A percentile compares a stretch with the other conserved stretches of the same genome.
Conservation (phyloP, 2,113 vertebrate genomes). For the Polypterus bichir region DNA sequence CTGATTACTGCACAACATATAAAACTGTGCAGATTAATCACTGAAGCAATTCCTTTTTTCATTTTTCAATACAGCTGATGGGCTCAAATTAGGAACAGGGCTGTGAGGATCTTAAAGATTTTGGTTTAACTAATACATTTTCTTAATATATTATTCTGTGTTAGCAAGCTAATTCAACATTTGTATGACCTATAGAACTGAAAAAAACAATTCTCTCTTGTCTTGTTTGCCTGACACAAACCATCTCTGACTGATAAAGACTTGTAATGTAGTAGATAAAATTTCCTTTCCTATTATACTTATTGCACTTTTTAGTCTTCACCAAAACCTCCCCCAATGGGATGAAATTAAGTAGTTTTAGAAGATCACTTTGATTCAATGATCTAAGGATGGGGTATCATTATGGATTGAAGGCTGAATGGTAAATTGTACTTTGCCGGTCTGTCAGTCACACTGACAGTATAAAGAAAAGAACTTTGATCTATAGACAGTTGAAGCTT, state of each 20-base stretch:
- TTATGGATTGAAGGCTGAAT: constrained; percentile 37
- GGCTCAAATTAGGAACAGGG: no score
- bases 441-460: constrained; percentile 49
- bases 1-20: no score
- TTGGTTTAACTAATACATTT: no score
- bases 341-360: constrained; percentile 45
- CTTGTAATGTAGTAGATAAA: background rate
- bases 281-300: background rate
- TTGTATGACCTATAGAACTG: no score
- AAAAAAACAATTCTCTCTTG: no score
- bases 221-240: no score
- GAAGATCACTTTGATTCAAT: constrained; percentile 47
- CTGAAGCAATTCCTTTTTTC: no score
- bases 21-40: no score
- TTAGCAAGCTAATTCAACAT: no score
- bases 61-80: no score
- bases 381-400: constrained; percentile 38
- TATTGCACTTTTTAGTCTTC: constrained; percentile 29
- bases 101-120: no score
- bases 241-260: background rate
- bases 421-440: constrained; percentile 27
- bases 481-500: constrained; percentile 33
- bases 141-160: no score
- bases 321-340: constrained; percentile 25
- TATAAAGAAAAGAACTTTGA: constrained; percentile 41